Conservation (phyloP, 1,140 invertebrate genomes). For the Plutomurus gul region DNA sequence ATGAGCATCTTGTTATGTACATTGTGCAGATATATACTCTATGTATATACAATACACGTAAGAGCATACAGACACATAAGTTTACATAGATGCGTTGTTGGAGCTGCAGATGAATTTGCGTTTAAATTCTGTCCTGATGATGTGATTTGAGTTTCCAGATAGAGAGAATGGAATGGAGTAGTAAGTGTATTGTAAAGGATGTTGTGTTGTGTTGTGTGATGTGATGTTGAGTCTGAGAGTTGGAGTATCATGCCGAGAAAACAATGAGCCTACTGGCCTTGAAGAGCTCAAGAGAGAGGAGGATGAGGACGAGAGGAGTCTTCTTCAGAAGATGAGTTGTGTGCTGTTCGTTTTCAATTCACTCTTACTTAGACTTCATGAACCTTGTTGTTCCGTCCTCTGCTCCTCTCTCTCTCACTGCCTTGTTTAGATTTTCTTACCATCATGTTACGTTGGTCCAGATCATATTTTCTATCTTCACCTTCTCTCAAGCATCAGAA, state of each 20-base stretch:
- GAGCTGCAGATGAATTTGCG: constrained; percentile 3
- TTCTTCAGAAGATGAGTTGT: constrained; percentile 20
- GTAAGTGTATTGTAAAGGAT: background rate
- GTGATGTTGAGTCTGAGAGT: constrained; percentile 30
- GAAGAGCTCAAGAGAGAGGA: constrained; percentile 35
- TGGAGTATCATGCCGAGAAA: constrained; percentile 49
- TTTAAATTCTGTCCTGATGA: background rate
- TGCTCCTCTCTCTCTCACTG: too few relatives aligned
- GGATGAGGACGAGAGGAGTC: constrained; percentile 6
- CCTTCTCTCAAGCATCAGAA: too few relatives aligned
- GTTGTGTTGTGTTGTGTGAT: constrained; percentile 16
- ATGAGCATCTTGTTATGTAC: constrained; percentile 27
- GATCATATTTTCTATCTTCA: too few relatives aligned
- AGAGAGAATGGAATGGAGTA: background rate
- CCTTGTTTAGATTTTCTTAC: too few relatives aligned
- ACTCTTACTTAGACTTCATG: background rate
- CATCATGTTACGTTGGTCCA: too few relatives aligned
- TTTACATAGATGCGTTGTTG: constrained; percentile 7
- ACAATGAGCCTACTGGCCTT: constrained; percentile 51
- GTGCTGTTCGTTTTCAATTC: background rate
- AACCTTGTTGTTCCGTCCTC: too few relatives aligned
- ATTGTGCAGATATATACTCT: constrained; percentile 16
- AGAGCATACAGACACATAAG: too few relatives aligned
- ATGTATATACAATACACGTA: too few relatives aligned
- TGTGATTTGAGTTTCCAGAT: constrained; percentile 21